Base-by-base conservation (phyloP, 2,888 invertebrate genomes). In the Lasioglossum figueresi region DNA sequence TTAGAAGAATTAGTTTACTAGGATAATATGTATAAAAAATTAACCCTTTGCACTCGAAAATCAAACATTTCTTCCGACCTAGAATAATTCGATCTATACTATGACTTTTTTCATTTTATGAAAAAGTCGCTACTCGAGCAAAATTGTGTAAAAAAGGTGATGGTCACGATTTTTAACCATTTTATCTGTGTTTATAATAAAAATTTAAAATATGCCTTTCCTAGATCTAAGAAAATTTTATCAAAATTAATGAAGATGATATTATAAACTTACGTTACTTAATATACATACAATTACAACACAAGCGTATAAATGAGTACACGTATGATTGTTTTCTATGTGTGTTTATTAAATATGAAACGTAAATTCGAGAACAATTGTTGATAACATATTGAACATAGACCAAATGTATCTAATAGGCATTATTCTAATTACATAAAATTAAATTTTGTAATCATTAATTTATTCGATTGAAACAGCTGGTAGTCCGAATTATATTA, bases 301-400 rank as follows among this genome's bases (percentile, higher is more conserved):
- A 27, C 5, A 12, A 52, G 19, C 4, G 19, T 31, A 68, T 66
- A 80, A 79, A 72, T 72, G 66, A n/a, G 34, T 37, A 12, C 52
- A 31, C 31, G 4, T 72, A 12, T 8, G 31, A 31, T 56, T 43
- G 56, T 59, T 77, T 43, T 52, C 66, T 43, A 31, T 59, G 43
- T 56, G 72, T 80, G 56, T 80, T 82, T 82, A 82, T 82, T 82
- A 27, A 70, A 31, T 70, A 71, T 2, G 52, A 82, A 82, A 75
- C 6, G 43, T 52, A 27, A 45, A 27, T 79, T 71, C 5, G 66
- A n/a, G 59, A 71, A 82, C 79, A 76, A 16, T 66, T 23, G 27
- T 70, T n/a, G 16, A 56, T 66, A 63, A 45, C 40, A n/a, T 40
- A 31, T 40, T 40, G 14, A 75, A 40, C 27, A 34, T 83, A 80